Base-by-base conservation (phyloP, 1,140 invertebrate species). In the Drosophila yakuba region DNA sequence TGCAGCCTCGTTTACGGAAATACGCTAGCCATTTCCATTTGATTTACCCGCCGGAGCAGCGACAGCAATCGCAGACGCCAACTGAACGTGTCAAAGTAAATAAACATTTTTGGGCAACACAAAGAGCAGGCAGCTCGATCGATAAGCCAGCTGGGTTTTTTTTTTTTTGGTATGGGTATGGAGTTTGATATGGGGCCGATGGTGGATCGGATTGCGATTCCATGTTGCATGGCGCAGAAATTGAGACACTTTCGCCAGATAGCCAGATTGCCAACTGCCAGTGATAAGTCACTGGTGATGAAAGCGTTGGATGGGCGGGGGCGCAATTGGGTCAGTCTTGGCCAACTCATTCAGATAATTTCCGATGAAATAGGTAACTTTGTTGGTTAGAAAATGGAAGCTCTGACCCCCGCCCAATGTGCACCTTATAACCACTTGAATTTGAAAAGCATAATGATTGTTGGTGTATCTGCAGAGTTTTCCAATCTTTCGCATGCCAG, bases 71-170 rank as follows among this genome's bases (percentile, higher is more conserved):
- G 12, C 28, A 58, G 41, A 23, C 8, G 23, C 59, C 25, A 20
- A 15, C 64, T 12, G 43, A 77, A 81, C 74, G 78, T 73, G 78
- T 80, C 79, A 72, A 77, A 81, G 64, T 82, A 81, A 80, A 82
- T 62, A 80, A 80, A 80, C 78, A 81, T 17, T 71, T 81, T 64
- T 45, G 41, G 54, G 54, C 43, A 69, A 59, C 38, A 69, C 44
- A 75, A 75, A 75, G 20, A 14, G 14, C 5, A 75, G 71, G 63
- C 32, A 14, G 23, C 5, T n/a, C 45, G 36, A 60, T 63, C 60
- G 60, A 63, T 60, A 41, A 63, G 43, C 17, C 43, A 63, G 38
- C 52, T 59, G 51, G 35, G 35, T 41, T 14, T n/a, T 51, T 28
- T 28, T 7, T 41, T 10, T n/a, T 51, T 28, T 28, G 28, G 28